Percentiles rank a stretch among this genome's conserved stretches.
Conservation (phyloP, 2,888 invertebrate species). For the Lasioglossum lativentre region DNA sequence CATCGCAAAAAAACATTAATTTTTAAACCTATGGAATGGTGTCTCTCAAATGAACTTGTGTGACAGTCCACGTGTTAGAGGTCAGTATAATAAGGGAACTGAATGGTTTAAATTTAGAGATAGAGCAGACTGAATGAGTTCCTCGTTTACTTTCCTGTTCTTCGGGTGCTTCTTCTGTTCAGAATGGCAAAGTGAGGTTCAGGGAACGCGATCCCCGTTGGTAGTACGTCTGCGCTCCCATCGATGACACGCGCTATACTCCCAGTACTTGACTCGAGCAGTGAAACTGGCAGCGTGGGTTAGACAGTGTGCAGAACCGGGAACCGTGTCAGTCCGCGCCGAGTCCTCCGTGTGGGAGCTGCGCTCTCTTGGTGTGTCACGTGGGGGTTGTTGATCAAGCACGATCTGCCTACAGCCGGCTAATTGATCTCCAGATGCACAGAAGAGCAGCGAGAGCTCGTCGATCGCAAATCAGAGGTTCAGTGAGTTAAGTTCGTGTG, state of each 20-base stretch:
- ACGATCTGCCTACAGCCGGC: neutral
- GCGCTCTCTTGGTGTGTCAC: slow-evolving; percentile 63
- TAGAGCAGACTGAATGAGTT: neutral
- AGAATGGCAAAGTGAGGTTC: neutral
- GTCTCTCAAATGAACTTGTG: neutral
- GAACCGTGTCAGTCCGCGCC: slow-evolving; percentile 63
- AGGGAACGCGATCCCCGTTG: slow-evolving; percentile 7
- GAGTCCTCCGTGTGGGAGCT: slow-evolving; percentile 66
- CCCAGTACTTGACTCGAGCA: slow-evolving; percentile 44
- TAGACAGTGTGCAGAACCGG: slow-evolving; percentile 56
- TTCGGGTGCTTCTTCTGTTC: neutral
- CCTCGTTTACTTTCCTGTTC: neutral
- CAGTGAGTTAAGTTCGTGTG: slow-evolving; percentile 53
- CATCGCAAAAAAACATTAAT: neutral
- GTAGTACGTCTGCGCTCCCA: slow-evolving; percentile 34
- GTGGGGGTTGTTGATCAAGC: slow-evolving; percentile 26
- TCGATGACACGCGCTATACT: slow-evolving; percentile 53
- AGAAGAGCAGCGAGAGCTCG: slow-evolving; percentile 61
- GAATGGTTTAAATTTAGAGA: neutral
- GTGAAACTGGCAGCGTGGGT: slow-evolving; percentile 64
- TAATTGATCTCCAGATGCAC: slow-evolving; percentile 53
- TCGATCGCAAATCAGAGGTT: slow-evolving; percentile 25
- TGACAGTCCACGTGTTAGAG: neutral
- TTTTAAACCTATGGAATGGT: neutral
- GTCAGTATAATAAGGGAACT: neutral